Conservation (phyloP, 2,888 invertebrate genomes). For the Steinernema hermaphroditum region DNA sequence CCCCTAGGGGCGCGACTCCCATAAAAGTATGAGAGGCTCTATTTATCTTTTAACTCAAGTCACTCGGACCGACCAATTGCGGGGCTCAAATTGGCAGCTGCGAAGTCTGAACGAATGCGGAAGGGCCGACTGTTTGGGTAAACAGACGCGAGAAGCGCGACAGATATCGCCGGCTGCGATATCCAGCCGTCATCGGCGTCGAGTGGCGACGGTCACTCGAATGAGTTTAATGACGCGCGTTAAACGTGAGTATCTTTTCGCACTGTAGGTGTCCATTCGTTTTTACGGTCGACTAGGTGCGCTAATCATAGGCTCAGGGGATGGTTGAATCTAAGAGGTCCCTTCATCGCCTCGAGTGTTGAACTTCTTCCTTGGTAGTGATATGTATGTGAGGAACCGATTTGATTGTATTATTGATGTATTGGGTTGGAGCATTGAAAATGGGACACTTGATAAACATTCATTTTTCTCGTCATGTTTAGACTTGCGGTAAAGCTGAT, state of each 20-base stretch:
- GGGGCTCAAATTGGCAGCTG: conserved; percentile 19
- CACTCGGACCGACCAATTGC: not conserved
- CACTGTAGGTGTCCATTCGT: not conserved
- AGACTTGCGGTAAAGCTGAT: no score
- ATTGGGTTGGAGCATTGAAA: no score
- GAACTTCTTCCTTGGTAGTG: no score
- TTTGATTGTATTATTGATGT: no score
- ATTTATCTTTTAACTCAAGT: conserved; percentile 28
- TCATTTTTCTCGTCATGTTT: no score
- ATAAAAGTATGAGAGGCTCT: conserved; percentile 25
- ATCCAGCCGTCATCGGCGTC: not conserved
- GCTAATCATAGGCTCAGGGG: no score
- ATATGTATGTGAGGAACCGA: no score
- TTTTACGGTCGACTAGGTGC: no score
- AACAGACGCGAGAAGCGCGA: conserved; percentile 12
- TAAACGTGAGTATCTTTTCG: conserved; percentile 18
- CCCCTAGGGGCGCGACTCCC: conserved; percentile 2
- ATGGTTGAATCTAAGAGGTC: no score
- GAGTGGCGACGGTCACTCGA: conserved; percentile 4
- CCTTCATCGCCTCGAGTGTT: no score
- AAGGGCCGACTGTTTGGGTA: conserved; percentile 24
- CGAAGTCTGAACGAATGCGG: conserved; percentile 18
- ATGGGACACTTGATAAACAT: no score
- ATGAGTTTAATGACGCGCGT: conserved; percentile 9
- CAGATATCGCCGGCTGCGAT: conserved; percentile 4